Base-by-base conservation (phyloP, 2,888 invertebrate genomes). In the Troilus luridus region DNA sequence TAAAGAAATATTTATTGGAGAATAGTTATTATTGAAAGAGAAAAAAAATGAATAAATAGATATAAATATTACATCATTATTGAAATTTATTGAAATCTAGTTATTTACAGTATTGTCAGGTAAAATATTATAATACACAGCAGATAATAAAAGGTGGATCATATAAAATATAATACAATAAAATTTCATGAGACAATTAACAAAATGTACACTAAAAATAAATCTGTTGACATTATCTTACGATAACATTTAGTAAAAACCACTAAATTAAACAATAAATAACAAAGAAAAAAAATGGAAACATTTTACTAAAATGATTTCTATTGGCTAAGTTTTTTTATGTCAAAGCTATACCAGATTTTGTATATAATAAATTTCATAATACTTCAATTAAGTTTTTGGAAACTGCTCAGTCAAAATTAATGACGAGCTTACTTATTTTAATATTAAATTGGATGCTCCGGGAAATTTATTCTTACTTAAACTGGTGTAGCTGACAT, bases 101-200 rank as follows among this genome's bases (percentile, higher is more conserved):
- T 77, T 77, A 77, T 77, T 77, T 77, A 77, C 72, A 77, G 17
- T 77, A 77, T 77, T 77, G 72, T 77, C 72, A 0, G 17, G 72
- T 77, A 41, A 77, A 41, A 41, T 77, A 41, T 77, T 77, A 77
- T 77, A 41, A 19, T 77, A 77, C 72, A 77, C 17, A 77, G 27
- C 19, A 77, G 72, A 77, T 41, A 77, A 41, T 77, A 77, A 41
- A 41, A 77, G 72, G 17, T 77, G 27, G 41, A 77, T 77, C 27
- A 77, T 77, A 77, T 41, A 77, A 41, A 77, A 77, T 77, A 77
- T 77, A 77, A 77, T 77, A 77, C 72, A 77, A 77, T 77, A 77
- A 77, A 77, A 77, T 77, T 77, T 41, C 27, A 77, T 41, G 72
- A 77, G 41, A 77, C 0, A 77, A 77, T 77, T 77, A 77, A 77